Evolutionary conservation across 2,113 vertebrate genomes (phyloP).

Genomic region (Labeo catla): DNA sequence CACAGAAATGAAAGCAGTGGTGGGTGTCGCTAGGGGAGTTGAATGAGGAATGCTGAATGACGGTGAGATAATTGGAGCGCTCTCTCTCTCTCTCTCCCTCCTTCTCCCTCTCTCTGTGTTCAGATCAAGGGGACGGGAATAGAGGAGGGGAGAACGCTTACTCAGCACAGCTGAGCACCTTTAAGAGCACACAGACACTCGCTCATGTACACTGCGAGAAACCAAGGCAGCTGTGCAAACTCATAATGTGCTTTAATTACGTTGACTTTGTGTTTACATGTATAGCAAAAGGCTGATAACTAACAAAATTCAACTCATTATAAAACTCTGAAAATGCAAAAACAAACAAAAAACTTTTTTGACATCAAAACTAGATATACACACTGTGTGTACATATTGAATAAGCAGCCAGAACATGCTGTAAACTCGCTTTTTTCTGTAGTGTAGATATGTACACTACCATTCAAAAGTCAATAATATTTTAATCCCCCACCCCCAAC

Average conservation of each 20-base stretch:
- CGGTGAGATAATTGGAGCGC: slow-evolving; percentile 72
- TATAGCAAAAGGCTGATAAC: neutral
- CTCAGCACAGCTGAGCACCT: slow-evolving; percentile 67
- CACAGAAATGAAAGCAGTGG: slow-evolving; percentile 66
- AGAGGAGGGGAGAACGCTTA: slow-evolving; percentile 62
- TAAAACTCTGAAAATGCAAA: neutral
- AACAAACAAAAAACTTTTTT: neutral
- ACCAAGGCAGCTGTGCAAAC: slow-evolving; percentile 51
- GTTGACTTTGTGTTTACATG: slow-evolving; percentile 11
- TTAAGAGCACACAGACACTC: slow-evolving; percentile 52
- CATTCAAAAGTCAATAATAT: neutral
- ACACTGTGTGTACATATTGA: neutral
- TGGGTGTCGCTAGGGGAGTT: slow-evolving; percentile 61
- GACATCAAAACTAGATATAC: neutral
- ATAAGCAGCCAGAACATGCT: neutral
- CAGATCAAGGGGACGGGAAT: slow-evolving; percentile 65
- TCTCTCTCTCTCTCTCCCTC: slow-evolving; percentile 23
- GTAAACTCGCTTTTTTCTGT: neutral
- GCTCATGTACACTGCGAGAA: neutral
- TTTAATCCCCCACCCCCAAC: too few relatives aligned
- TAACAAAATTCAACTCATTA: neutral
- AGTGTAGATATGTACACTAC: neutral
- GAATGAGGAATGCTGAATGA: slow-evolving; percentile 72
- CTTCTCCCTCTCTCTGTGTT: neutral
- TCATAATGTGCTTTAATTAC: slow-evolving; percentile 46